Evolutionary conservation across 2,113 vertebrate species (phyloP).

Genomic region (Centropus unirufus): DNA sequence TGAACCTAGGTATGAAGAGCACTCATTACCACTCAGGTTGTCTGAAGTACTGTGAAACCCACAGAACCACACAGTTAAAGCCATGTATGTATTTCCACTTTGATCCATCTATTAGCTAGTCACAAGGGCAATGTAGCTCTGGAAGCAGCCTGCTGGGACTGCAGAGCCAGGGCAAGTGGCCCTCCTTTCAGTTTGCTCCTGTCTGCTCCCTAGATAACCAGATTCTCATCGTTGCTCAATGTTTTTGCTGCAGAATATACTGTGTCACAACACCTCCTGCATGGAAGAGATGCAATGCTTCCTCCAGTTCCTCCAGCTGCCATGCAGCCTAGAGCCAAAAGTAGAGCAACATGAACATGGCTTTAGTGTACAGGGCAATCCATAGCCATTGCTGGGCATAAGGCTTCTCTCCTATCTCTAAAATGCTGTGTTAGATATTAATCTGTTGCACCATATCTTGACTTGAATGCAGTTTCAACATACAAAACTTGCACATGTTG

Average conservation of each 20-base stretch:
- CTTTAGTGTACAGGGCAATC: not conserved
- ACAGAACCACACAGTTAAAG: not conserved
- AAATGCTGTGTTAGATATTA: not conserved
- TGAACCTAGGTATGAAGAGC: not conserved
- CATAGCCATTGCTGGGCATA: not conserved
- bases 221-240: not conserved
- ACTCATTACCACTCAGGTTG: not conserved
- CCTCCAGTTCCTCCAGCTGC: not conserved
- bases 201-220: not conserved
- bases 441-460: not conserved
- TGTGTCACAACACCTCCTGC: not conserved
- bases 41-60: not conserved
- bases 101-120: not conserved
- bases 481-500: fast-evolving
- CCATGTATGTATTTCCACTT: not conserved
- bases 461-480: conserved; percentile 27
- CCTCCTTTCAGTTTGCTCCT: not conserved
- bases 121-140: fast-evolving
- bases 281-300: not conserved
- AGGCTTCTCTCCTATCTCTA: not conserved
- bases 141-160: not conserved
- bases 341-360: not conserved
- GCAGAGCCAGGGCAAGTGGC: not conserved
- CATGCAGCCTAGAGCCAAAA: not conserved
- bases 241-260: not conserved